These are phyloP conservation scores for Crenuchus spilurus DNA, from an alignment of 2,797 vertebrate genomes.

Conservation along the genomic window DNA sequence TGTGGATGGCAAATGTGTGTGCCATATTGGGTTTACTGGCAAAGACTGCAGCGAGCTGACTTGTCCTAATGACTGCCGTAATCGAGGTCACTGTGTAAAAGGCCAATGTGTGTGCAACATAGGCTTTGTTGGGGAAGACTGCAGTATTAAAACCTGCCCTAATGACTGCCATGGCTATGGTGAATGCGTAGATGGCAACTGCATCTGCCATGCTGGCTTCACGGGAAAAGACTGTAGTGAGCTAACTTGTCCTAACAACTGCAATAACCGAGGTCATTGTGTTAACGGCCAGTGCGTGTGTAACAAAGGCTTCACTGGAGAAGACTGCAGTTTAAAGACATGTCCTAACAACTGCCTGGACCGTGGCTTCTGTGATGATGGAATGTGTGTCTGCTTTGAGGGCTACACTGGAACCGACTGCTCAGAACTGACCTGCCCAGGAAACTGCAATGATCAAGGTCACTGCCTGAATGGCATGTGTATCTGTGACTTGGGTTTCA, in stretches of 20 bases:
- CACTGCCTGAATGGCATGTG: conserved; percentile 77
- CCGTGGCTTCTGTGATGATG: conserved; percentile 83
- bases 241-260: conserved; percentile 84
- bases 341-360: conserved; percentile 86
- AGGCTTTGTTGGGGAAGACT: conserved; percentile 82
- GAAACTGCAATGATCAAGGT: conserved; percentile 82
- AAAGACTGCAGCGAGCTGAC: conserved; percentile 83
- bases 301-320: conserved; percentile 81
- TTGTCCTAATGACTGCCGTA: conserved; percentile 83
- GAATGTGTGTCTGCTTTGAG: conserved; percentile 79
- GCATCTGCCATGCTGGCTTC: conserved; percentile 80
- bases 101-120: conserved; percentile 85
- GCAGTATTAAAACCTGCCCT: conserved; percentile 81
- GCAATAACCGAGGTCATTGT: conserved; percentile 80
- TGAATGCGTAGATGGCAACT: conserved; percentile 83
- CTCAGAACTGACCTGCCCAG: conserved; percentile 79
- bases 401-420: conserved; percentile 86
- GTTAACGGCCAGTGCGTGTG: conserved; percentile 85
- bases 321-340: conserved; percentile 83
- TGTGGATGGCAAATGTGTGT: conserved; percentile 83
- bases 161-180: conserved; percentile 82
- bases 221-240: conserved; percentile 83
- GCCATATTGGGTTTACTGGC: conserved; percentile 78
- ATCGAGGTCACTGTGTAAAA: conserved; percentile 78
- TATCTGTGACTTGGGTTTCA: conserved; percentile 76